A percentile compares a stretch with the other conserved stretches of the same genome.
Conservation (phyloP, 2,888 invertebrate species). For the Heteropelma amictum region DNA sequence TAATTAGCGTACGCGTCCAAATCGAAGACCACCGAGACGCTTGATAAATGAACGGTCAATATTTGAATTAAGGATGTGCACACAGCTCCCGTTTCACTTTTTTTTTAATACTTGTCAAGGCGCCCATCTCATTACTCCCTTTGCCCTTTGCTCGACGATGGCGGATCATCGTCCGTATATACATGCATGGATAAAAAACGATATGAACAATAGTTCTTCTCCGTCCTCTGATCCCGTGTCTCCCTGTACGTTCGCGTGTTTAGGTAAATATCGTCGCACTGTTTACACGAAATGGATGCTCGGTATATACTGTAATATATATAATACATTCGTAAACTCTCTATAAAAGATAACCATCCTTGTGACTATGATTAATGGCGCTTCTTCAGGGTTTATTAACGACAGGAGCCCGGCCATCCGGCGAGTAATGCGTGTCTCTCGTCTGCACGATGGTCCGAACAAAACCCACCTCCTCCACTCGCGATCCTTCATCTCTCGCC, state of each 20-base stretch:
- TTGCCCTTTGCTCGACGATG: conserved; percentile 38
- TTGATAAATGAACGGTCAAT: conserved; percentile 75
- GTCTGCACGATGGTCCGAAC: conserved; percentile 50
- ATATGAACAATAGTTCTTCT: conserved; percentile 18
- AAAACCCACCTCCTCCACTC: conserved; percentile 27
- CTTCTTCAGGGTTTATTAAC: conserved; percentile 73
- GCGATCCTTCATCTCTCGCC: conserved; percentile 44
- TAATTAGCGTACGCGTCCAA: conserved; percentile 64
- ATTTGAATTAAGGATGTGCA: conserved; percentile 68
- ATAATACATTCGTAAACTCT: conserved; percentile 47
- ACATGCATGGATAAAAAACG: conserved; percentile 41
- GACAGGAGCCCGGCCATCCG: conserved; percentile 59
- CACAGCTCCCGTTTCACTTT: conserved; percentile 26
- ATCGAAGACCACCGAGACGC: conserved; percentile 63
- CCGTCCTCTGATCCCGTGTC: conserved; percentile 6
- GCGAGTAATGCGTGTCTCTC: conserved; percentile 54
- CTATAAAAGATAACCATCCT: conserved; percentile 60
- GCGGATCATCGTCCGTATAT: conserved; percentile 27
- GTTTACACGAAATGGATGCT: conserved; percentile 64
- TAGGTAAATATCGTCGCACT: conserved; percentile 65
- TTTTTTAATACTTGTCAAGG: conserved; percentile 53
- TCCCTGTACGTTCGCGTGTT: conserved; percentile 57
- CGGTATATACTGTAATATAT: background rate
- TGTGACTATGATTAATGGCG: conserved; percentile 70
- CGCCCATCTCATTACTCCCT: conserved; percentile 53